Percentiles rank a stretch among this genome's conserved stretches.
phyloP scores from a whole-genome alignment of 2,113 vertebrate genomes.

The Xyrauchen texanus region DNA sequence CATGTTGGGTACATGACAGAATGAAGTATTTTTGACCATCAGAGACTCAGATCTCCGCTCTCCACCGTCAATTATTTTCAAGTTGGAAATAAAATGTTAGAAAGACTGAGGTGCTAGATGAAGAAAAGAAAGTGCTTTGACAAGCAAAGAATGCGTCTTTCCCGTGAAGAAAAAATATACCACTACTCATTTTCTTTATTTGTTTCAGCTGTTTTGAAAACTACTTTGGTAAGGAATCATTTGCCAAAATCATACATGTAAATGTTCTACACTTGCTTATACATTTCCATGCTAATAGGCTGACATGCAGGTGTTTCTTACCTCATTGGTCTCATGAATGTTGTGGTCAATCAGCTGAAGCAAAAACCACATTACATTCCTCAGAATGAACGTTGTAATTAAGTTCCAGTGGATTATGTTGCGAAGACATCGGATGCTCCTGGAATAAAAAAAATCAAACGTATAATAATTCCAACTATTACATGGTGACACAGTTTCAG shows the following conservation, averaged over 20 bases:
- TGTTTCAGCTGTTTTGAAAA: not conserved
- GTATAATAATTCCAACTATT: not conserved
- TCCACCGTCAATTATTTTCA: not conserved
- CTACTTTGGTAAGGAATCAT: not conserved
- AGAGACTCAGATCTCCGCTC: not conserved
- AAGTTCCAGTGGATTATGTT: slow-evolving; percentile 99
- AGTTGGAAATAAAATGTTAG: no score
- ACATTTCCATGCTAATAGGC: not conserved
- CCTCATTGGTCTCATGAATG: slow-evolving; percentile 94
- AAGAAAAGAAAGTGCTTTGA: not conserved
- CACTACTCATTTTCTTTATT: not conserved
- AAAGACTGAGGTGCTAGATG: no score
- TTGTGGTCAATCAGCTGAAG: slow-evolving; percentile 95
- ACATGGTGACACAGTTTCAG: not conserved
- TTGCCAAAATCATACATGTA: not conserved
- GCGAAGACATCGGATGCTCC: slow-evolving; percentile 94
- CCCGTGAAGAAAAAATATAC: not conserved
- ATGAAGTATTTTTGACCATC: not conserved
- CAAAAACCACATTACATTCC: slow-evolving; percentile 93
- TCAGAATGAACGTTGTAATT: slow-evolving; percentile 95
- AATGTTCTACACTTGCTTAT: slow-evolving; percentile 2
- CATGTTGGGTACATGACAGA: not conserved
- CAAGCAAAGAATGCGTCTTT: not conserved
- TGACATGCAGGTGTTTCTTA: slow-evolving; percentile 59
- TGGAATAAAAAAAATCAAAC: slow-evolving; percentile 54